These are phyloP conservation scores for Mormyrops boulengeri DNA, from an alignment of 2,797 vertebrate species.

Conservation along the genomic window DNA sequence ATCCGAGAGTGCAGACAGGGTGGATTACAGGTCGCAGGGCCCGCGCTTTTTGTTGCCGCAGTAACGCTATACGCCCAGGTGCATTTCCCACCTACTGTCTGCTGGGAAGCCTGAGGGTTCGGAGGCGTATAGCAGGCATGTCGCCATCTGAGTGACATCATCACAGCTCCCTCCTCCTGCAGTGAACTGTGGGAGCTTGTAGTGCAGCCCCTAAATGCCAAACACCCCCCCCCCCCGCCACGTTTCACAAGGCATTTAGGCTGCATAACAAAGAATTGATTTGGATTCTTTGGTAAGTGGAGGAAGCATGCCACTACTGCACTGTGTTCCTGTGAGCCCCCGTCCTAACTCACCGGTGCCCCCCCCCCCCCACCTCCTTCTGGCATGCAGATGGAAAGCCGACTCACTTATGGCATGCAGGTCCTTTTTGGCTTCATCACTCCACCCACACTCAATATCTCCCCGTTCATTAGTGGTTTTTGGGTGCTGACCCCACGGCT, in stretches of 20 bases:
- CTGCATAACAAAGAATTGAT: constrained; percentile 60
- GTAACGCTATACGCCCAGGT: not conserved
- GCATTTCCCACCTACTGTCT: constrained; percentile 6
- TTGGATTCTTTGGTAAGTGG: constrained; percentile 74
- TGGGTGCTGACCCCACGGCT: not conserved
- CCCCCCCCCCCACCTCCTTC: constrained; percentile 35
- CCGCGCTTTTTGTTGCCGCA: not conserved
- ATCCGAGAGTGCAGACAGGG: not conserved
- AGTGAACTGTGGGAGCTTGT: constrained; percentile 32
- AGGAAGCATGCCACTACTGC: constrained; percentile 53
- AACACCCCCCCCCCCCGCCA: constrained; percentile 5
- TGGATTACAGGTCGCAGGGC: not conserved
- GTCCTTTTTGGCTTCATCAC: not conserved
- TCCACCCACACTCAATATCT: not conserved
- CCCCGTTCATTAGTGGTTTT: not conserved
- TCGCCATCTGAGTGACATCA: constrained; percentile 26
- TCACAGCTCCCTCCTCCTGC: constrained; percentile 45
- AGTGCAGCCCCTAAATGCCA: constrained; percentile 25
- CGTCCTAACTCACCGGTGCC: constrained; percentile 17
- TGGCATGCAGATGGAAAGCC: constrained; percentile 44
- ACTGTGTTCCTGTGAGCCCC: constrained; percentile 38
- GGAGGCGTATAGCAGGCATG: not conserved
- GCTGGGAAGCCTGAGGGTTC: constrained; percentile 30
- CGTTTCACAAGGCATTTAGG: constrained; percentile 31
- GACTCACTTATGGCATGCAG: not conserved